A percentile compares a stretch with the other conserved stretches of the same genome.
phyloP scores from a whole-genome alignment of 2,797 vertebrate genomes.

The Phataginus tricuspis region DNA sequence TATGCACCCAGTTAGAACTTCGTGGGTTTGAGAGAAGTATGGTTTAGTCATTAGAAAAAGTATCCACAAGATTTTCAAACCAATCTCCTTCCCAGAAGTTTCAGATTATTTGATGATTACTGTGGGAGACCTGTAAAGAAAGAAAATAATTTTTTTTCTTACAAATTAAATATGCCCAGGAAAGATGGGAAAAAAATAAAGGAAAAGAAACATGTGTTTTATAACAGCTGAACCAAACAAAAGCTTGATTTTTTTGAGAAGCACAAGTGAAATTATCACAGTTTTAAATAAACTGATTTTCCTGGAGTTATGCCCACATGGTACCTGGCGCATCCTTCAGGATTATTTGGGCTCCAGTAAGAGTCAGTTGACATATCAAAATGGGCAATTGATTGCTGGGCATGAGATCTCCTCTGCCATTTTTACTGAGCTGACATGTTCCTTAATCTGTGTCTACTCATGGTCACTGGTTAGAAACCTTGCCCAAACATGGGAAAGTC shows the following conservation, averaged over 20 bases:
- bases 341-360: not conserved
- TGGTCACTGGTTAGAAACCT: not conserved
- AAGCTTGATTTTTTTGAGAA: not conserved
- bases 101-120: constrained; percentile 56
- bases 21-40: not conserved
- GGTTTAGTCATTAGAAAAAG: constrained; percentile 3
- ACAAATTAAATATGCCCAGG: not conserved
- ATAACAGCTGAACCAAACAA: not conserved
- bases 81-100: constrained; percentile 39
- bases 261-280: not conserved
- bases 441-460: not conserved
- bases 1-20: not conserved
- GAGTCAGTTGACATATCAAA: not conserved
- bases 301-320: not conserved
- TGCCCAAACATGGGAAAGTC: not conserved
- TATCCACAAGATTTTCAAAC: constrained; percentile 43
- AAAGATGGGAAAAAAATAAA: not conserved
- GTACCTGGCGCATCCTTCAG: not conserved
- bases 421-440: not conserved
- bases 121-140: not conserved
- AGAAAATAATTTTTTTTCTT: not conserved
- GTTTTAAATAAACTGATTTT: not conserved
- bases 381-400: not conserved
- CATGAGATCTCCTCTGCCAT: not conserved
- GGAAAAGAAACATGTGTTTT: not conserved